Conservation (phyloP, 2,888 invertebrate species). For the Panorpa germanica region DNA sequence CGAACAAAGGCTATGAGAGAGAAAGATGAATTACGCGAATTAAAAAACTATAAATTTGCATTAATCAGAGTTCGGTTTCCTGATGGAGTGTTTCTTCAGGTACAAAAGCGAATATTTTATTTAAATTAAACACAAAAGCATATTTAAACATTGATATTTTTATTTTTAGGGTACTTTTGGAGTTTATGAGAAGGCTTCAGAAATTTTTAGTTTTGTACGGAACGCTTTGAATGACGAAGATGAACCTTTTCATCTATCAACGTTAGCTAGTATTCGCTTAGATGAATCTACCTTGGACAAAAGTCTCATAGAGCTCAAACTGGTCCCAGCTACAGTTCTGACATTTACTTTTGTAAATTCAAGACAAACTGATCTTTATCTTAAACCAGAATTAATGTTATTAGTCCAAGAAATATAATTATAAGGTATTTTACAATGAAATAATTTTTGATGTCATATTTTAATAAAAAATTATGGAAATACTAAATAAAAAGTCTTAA, state of each 20-base stretch:
- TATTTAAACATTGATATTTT: slow-evolving; percentile 1
- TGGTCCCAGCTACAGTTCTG: slow-evolving; percentile 70
- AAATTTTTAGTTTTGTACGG: slow-evolving; percentile 60
- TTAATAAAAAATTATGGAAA: too few species aligned
- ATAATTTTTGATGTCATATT: too few species aligned
- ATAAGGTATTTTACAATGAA: too few species aligned
- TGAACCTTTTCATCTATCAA: slow-evolving; percentile 48
- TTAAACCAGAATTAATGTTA: slow-evolving; percentile 62
- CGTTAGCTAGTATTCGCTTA: slow-evolving; percentile 46
- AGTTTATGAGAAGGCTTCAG: slow-evolving; percentile 56
- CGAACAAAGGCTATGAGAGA: slow-evolving; percentile 92
- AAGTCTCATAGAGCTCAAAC: slow-evolving; percentile 54
- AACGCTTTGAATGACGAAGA: slow-evolving; percentile 52
- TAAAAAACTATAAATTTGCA: slow-evolving; percentile 69
- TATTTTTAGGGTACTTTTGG: slow-evolving; percentile 67
- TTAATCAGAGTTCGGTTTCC: slow-evolving; percentile 78
- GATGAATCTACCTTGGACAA: slow-evolving; percentile 44
- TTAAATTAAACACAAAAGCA: not conserved
- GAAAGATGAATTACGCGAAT: slow-evolving; percentile 62
- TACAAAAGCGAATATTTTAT: slow-evolving; percentile 17
- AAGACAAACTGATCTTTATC: slow-evolving; percentile 35
- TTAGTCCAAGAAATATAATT: slow-evolving; percentile 33
- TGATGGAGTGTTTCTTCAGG: slow-evolving; percentile 66
- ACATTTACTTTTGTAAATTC: slow-evolving; percentile 51
- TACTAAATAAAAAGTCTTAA: too few species aligned